A percentile compares a stretch with the other conserved stretches of the same genome.
These are phyloP conservation scores for Neotoma lepida DNA, from an alignment of 2,113 vertebrate species.

Conservation along the genomic window DNA sequence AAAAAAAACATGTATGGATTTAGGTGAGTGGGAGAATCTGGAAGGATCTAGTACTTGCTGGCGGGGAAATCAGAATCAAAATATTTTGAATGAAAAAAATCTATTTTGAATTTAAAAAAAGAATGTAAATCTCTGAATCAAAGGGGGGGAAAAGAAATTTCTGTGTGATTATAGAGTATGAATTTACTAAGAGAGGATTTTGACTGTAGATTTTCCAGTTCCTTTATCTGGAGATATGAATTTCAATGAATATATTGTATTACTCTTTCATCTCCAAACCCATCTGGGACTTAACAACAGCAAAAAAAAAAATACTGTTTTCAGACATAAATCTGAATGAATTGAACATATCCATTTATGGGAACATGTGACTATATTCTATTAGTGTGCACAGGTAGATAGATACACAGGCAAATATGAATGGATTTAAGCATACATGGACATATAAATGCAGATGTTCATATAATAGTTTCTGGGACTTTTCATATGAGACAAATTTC, in stretches of 20 bases:
- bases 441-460: neutral
- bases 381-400: neutral
- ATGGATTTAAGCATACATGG: neutral
- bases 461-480: neutral
- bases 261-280: neutral
- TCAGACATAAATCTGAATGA: neutral
- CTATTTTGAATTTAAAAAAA: neutral
- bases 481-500: neutral
- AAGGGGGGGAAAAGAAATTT: neutral
- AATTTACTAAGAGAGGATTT: neutral
- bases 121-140: neutral
- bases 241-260: neutral
- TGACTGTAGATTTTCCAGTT: neutral
- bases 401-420: neutral
- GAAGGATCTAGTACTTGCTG: neutral
- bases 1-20: neutral
- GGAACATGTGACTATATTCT: neutral
- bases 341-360: neutral
- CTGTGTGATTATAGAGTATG: neutral
- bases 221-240: neutral
- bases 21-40: accelerated
- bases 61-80: neutral
- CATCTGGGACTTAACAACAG: neutral
- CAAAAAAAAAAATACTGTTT: neutral
- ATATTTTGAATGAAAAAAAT: neutral